Conservation (phyloP, 1,140 invertebrate genomes). For the Condylostylus longicornis region DNA sequence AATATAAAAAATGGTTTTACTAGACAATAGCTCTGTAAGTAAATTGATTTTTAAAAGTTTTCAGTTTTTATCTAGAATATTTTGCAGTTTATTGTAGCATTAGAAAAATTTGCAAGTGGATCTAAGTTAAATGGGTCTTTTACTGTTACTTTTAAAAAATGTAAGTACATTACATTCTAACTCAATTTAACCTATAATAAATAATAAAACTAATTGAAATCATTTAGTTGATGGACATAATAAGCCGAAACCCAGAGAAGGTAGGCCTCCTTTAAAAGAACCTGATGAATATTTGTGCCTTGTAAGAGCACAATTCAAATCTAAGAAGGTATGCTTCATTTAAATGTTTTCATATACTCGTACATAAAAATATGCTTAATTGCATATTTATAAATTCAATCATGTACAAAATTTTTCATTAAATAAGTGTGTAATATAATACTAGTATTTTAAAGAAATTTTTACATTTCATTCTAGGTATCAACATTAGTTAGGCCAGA, state of each 20-base stretch:
- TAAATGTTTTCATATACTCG: neutral
- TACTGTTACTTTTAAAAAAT: conserved; percentile 51
- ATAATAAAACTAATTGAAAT: conserved; percentile 8
- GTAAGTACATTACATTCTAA: conserved; percentile 36
- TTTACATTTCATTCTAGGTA: conserved; percentile 31
- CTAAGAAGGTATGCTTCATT: conserved; percentile 41
- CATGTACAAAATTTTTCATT: too few species aligned
- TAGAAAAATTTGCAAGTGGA: conserved; percentile 48
- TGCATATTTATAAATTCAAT: neutral
- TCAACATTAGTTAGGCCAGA: conserved; percentile 62
- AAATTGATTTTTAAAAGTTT: conserved; percentile 17
- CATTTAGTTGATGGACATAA: conserved; percentile 56
- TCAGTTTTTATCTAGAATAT: conserved; percentile 34
- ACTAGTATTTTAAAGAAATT: neutral
- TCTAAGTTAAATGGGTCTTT: conserved; percentile 43
- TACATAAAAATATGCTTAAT: neutral
- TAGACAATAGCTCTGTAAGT: conserved; percentile 47
- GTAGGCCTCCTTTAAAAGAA: conserved; percentile 38
- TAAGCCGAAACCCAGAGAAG: conserved; percentile 47
- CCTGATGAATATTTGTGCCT: conserved; percentile 57
- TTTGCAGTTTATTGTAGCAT: conserved; percentile 45
- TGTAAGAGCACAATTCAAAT: conserved; percentile 49
- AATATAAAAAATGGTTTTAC: conserved; percentile 46
- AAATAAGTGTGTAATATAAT: neutral
- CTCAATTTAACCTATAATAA: conserved; percentile 2